Base-by-base conservation (phyloP, 2,113 vertebrate species). In the Apteryx mantelli region DNA sequence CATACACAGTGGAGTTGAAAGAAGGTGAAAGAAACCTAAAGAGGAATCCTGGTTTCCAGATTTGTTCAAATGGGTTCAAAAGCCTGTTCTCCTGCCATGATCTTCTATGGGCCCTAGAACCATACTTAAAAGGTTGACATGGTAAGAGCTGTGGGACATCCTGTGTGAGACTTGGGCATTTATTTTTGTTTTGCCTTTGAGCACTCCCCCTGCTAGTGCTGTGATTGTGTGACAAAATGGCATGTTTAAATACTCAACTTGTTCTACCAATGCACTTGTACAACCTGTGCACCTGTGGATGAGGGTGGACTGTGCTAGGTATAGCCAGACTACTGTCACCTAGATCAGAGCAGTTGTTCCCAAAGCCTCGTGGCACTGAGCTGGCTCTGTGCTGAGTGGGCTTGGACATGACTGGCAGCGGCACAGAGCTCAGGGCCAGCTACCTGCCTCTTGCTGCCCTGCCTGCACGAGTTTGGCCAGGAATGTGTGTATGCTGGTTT, bases 381-480 rank as follows among this genome's bases (percentile, higher is more conserved):
- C 69, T 69, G 75, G 53, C 24, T 26, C 53, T 55, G 53, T 26
- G 53, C 53, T 55, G 24, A 26, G 53, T 28, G 22, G 6, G 25
- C 53, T 55, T 26, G 53, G 53, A 26, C 12, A 13, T 7, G 13
- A 28, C 53, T 28, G 53, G 22, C 24, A 55, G 25, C 11, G 25
- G 7, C 25, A 7, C 53, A 55, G 9, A 74, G 19, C 79, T 63
- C 0, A 0, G 61, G 25, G 3, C n/a, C 1, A 7, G 21, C 17
- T 8, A 4, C n/a, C 66, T 66, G 36, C 36, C 36, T 38, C 36
- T 38, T 38, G 28, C 24, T 11, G 58, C 60, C 36, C 46, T 63
- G 24, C 20, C 11, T 58, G 60, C 3, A 7, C 42, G 12, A 13
- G 4, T 53, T 48, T 61, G 53, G 30, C 6, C 21, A 61, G 74